Conservation (phyloP, 2,797 vertebrate genomes). For the Malacoraja senta region DNA sequence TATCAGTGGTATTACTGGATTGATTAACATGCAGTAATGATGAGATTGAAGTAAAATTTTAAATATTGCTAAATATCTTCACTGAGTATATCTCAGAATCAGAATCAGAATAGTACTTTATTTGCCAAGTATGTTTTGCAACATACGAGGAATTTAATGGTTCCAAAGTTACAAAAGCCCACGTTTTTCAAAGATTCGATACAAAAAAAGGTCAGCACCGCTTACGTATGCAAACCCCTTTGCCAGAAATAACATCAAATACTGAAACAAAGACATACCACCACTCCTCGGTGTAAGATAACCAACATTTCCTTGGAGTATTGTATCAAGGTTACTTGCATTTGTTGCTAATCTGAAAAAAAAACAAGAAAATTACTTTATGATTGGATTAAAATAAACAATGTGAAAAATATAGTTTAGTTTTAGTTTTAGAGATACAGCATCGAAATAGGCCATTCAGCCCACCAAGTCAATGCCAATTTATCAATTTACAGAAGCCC, state of each 20-base stretch:
- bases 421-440: too few relatives aligned
- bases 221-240: background rate
- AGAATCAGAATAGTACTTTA: too few relatives aligned
- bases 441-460: too few relatives aligned
- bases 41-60: background rate
- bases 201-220: background rate
- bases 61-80: background rate
- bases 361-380: slow-evolving; percentile 40
- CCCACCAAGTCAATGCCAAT: too few relatives aligned
- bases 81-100: background rate
- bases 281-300: slow-evolving; percentile 86
- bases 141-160: background rate
- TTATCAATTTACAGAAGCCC: too few relatives aligned
- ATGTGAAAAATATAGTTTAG: background rate
- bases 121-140: too few relatives aligned
- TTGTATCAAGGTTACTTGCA: slow-evolving; percentile 82
- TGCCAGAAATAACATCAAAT: background rate
- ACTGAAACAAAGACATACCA: slow-evolving; percentile 53
- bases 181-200: background rate
- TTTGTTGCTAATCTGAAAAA: slow-evolving; percentile 84
- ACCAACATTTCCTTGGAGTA: slow-evolving; percentile 90
- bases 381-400: background rate
- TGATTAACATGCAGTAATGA: background rate
- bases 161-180: background rate
- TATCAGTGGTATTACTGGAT: background rate